Evolutionary conservation across 2,888 invertebrate genomes (phyloP).

Genomic region (Drosophila prostipennis): DNA sequence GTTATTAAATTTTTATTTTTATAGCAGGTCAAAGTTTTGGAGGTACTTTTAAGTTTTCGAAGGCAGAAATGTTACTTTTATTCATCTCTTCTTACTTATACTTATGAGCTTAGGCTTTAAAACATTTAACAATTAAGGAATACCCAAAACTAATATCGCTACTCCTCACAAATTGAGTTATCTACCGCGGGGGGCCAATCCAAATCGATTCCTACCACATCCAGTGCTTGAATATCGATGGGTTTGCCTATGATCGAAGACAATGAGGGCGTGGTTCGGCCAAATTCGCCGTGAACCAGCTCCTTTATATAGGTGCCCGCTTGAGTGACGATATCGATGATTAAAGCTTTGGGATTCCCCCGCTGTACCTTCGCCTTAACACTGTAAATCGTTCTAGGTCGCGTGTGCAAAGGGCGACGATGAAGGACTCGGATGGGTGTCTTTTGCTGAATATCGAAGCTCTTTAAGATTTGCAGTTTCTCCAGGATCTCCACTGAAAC

Average conservation of each 20-base stretch:
- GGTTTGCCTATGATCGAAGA: slow-evolving; percentile 87
- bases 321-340: slow-evolving; percentile 90
- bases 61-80: too few species aligned
- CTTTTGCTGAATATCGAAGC: slow-evolving; percentile 89
- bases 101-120: too few species aligned
- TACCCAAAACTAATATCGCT: neutral
- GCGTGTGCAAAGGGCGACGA: slow-evolving; percentile 89
- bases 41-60: too few species aligned
- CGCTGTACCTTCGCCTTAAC: slow-evolving; percentile 87
- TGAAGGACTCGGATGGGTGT: slow-evolving; percentile 97
- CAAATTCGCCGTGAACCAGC: slow-evolving; percentile 98
- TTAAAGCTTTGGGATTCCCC: slow-evolving; percentile 85
- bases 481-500: slow-evolving; percentile 86
- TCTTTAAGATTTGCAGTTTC: slow-evolving; percentile 82
- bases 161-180: slow-evolving; percentile 48
- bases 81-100: too few species aligned
- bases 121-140: too few species aligned
- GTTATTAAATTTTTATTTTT: too few species aligned
- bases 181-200: slow-evolving; percentile 88
- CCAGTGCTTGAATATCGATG: slow-evolving; percentile 95
- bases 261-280: slow-evolving; percentile 92
- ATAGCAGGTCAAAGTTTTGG: too few species aligned
- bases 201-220: slow-evolving; percentile 91
- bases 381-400: slow-evolving; percentile 88
- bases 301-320: slow-evolving; percentile 99